Percentiles rank a stretch among this genome's conserved stretches.
phyloP scores from a whole-genome alignment of 1,140 invertebrate genomes.

The Drosophila bipectinata region DNA sequence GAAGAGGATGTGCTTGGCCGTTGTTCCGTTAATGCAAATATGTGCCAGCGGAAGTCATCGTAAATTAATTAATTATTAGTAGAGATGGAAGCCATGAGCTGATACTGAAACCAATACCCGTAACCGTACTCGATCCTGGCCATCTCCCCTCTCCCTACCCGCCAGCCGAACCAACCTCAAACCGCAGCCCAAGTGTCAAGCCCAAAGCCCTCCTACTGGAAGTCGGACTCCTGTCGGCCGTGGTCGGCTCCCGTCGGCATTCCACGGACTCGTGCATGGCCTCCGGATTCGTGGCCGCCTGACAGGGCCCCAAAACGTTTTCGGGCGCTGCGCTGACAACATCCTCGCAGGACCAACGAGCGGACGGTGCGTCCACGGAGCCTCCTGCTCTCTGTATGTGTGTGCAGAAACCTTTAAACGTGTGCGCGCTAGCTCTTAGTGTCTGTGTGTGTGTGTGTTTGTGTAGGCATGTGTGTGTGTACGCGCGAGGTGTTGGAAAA shows the following conservation, averaged over 20 bases:
- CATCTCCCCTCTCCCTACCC: constrained; percentile 3
- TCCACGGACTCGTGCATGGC: constrained; percentile 39
- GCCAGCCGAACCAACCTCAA: not conserved
- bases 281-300: constrained; percentile 45
- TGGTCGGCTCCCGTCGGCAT: constrained; percentile 13
- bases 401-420: constrained; percentile 52
- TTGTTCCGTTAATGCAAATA: constrained; percentile 30
- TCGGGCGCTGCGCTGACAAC: constrained; percentile 81
- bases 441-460: constrained; percentile 23
- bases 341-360: constrained; percentile 76
- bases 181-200: not conserved
- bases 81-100: constrained; percentile 9
- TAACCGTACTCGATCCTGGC: constrained; percentile 27
- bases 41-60: constrained; percentile 46
- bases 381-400: constrained; percentile 47
- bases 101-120: constrained; percentile 18
- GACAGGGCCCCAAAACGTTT: constrained; percentile 70
- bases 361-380: constrained; percentile 68
- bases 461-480: constrained; percentile 40
- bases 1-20: constrained; percentile 2
- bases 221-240: constrained; percentile 9
- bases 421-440: constrained; percentile 30
- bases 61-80: constrained; percentile 74
- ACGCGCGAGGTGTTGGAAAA: constrained; percentile 63
- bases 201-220: constrained; percentile 9